phyloP scores from a whole-genome alignment of 2,888 invertebrate genomes.

The Creontiades dilutus region DNA sequence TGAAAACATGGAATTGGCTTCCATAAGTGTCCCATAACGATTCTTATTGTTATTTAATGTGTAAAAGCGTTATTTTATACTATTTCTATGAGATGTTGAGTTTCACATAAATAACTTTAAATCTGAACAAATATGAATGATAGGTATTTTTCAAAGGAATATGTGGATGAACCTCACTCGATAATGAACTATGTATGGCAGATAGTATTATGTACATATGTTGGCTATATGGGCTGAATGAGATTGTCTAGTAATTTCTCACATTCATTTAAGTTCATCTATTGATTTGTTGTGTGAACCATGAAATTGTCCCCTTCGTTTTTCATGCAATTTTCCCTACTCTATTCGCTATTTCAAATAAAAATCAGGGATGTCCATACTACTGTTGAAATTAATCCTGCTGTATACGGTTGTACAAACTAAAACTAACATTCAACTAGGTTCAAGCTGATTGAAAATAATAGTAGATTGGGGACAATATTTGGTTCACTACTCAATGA shows the following conservation, averaged over 20 bases:
- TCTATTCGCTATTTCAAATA: too few species aligned
- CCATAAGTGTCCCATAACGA: conserved; percentile 14
- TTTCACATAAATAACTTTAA: conserved; percentile 4
- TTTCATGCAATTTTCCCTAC: neutral
- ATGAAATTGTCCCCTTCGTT: conserved; percentile 1
- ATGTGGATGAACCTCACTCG: neutral
- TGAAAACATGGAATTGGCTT: conserved; percentile 21
- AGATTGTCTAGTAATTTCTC: neutral
- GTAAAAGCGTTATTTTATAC: conserved; percentile 30
- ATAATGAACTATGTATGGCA: neutral
- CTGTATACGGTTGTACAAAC: too few species aligned
- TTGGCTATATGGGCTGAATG: conserved; percentile 21
- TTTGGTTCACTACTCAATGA: neutral
- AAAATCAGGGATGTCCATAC: too few species aligned
- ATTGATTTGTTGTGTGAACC: neutral
- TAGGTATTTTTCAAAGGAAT: conserved; percentile 18
- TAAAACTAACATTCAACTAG: neutral
- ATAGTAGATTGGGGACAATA: neutral
- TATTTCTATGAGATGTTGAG: conserved; percentile 25
- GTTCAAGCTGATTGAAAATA: neutral
- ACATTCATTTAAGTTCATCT: neutral
- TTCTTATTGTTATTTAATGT: conserved; percentile 31
- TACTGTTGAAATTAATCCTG: too few species aligned
- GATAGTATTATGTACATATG: neutral
- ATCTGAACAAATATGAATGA: conserved; percentile 1